Conservation (phyloP, 2,797 vertebrate species). For the Pangasius larnaudii region DNA sequence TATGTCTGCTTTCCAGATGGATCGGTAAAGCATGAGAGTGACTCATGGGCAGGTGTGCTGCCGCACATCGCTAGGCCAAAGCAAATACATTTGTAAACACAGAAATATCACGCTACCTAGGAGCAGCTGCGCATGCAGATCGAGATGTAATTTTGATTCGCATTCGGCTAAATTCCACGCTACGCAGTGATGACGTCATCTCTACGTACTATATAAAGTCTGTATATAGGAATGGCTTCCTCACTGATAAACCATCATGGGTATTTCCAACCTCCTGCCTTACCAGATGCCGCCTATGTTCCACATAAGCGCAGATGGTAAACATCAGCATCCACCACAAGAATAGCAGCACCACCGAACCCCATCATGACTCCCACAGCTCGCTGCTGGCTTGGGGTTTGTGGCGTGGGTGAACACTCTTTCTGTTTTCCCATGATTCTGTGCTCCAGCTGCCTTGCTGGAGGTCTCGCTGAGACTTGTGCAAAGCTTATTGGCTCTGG, state of each 20-base stretch:
- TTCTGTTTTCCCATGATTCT: slow-evolving; percentile 38
- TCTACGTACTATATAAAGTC: not conserved
- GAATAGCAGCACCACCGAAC: slow-evolving; percentile 24
- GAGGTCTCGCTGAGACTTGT: slow-evolving; percentile 19
- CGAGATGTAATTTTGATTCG: not conserved
- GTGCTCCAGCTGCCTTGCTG: slow-evolving; percentile 43
- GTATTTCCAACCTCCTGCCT: not conserved
- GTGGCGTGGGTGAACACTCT: not conserved
- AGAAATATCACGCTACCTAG: not conserved
- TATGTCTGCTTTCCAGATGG: slow-evolving; percentile 45
- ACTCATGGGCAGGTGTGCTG: slow-evolving; percentile 44
- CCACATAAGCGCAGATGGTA: slow-evolving; percentile 23
- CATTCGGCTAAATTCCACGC: not conserved
- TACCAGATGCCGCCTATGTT: slow-evolving; percentile 13
- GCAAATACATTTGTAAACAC: slow-evolving; percentile 22
- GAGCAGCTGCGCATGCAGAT: not conserved
- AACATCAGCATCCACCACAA: slow-evolving; percentile 34
- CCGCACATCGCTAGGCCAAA: slow-evolving; percentile 21
- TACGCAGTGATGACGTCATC: not conserved
- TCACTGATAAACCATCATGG: not conserved
- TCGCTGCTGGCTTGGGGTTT: not conserved
- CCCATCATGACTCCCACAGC: slow-evolving; percentile 4
- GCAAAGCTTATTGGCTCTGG: slow-evolving; percentile 26
- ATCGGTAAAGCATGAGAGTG: slow-evolving; percentile 37
- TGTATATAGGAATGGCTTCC: not conserved